Base-by-base conservation (phyloP, 2,888 invertebrate genomes). In the Idaea aversata region DNA sequence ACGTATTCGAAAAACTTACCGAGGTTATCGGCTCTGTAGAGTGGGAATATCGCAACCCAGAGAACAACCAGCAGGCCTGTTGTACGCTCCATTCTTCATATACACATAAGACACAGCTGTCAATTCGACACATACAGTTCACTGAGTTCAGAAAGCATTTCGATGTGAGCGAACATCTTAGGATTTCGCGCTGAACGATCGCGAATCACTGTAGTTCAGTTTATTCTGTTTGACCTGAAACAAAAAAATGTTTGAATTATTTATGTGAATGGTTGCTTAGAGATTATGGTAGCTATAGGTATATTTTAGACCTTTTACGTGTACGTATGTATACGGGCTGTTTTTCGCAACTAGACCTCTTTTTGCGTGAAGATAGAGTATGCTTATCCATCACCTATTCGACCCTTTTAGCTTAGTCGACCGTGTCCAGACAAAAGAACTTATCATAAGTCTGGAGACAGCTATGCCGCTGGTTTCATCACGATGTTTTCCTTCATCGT, bases 1-100 rank as follows among this genome's bases (percentile, higher is more conserved):
- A 71, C 66, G 67, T 71, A 72, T 71, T 70, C 67, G 67, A 68
- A 68, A 63, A 69, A 70, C 67, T 90, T 79, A 92, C 92, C 92
- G 62, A 92, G 85, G 76, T 92, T 92, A 80, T 92, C 92, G 69
- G 92, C 92, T 70, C 88, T 82, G 72, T 90, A 88, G 65, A 88
- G 73, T 25, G 91, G 91, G 69, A 91, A 88, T 69, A 87, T 81
- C 64, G 88, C 86, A 61, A 91, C 84, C 88, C 90, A 93, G 62
- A 92, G 80, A 74, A 90, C 77, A 57, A 88, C 82, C 62, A 90
- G 76, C 36, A 90, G 77, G 61, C 87, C 85, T 61, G 86, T 78
- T 73, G 77, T 83, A 67, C 82, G 79, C 77, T 83, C 84, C 91
- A 92, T 92, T 60, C 75, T 75, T 62, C 25, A 62, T 16, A 65